phyloP scores from a whole-genome alignment of 92 coral and sea anemone genomes.

The Pocillopora grandis region DNA sequence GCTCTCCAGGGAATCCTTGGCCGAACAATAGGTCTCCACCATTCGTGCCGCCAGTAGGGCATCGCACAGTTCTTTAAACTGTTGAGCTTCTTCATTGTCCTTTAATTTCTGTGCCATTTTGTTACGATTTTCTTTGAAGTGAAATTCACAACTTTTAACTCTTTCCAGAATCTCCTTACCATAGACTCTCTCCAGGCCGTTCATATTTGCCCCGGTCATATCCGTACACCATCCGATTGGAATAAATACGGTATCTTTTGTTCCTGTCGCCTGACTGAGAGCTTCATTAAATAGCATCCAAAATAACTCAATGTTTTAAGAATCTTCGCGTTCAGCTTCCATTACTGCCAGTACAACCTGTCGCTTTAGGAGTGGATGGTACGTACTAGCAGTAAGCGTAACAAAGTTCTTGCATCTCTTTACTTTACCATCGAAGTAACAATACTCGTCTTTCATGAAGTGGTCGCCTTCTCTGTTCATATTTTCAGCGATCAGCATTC shows the following conservation, averaged over 20 bases:
- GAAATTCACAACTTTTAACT: conserved; percentile 64
- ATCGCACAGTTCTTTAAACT: conserved; percentile 30
- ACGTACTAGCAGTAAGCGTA: conserved; percentile 63
- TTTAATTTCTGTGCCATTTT: conserved; percentile 36
- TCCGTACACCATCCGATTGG: conserved; percentile 63
- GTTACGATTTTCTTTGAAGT: conserved; percentile 55
- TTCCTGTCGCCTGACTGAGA: conserved; percentile 4
- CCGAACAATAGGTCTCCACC: background rate
- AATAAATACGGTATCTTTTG: background rate
- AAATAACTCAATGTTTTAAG: conserved; percentile 44
- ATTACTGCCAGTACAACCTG: conserved; percentile 48
- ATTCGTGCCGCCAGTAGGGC: conserved; percentile 8
- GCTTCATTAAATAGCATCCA: conserved; percentile 55
- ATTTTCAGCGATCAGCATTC: conserved; percentile 49
- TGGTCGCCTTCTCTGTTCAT: conserved; percentile 60
- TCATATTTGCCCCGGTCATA: conserved; percentile 67
- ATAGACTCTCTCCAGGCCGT: conserved; percentile 43
- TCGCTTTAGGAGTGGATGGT: conserved; percentile 54
- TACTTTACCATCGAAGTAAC: conserved; percentile 65
- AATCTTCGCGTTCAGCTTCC: conserved; percentile 51
- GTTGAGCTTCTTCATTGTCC: background rate
- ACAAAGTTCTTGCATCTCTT: conserved; percentile 61
- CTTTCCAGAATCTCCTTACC: conserved; percentile 29
- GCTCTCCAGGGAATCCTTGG: conserved; percentile 14
- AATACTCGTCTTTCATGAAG: conserved; percentile 52